Evolutionary conservation across 2,888 invertebrate genomes (phyloP).

Genomic region (Drosophila greeni): DNA sequence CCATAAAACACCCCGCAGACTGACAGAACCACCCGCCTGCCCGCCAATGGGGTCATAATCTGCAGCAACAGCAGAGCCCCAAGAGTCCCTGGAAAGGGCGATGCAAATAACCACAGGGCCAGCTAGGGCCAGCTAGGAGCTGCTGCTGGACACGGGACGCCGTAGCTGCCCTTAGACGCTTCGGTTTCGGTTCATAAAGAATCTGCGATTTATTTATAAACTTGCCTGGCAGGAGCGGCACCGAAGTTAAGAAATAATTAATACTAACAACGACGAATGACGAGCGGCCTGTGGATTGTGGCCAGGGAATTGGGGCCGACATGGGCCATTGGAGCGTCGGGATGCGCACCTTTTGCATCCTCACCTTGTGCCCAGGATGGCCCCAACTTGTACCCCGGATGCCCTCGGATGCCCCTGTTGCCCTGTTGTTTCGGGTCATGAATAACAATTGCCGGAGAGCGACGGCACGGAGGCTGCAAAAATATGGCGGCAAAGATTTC

Average conservation of each 20-base stretch:
- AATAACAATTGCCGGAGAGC: constrained; percentile 64
- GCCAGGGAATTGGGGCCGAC: constrained; percentile 18
- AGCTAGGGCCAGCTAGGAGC: no score
- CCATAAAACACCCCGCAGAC: constrained; percentile 64
- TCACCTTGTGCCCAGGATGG: neutral
- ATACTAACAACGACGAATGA: constrained; percentile 54
- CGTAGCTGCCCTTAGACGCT: neutral
- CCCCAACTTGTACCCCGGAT: no score
- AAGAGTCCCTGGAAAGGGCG: constrained; percentile 15
- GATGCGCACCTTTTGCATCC: constrained; percentile 30
- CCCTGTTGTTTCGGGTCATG: constrained; percentile 49
- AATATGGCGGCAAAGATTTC: constrained; percentile 58
- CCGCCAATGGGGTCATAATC: constrained; percentile 36
- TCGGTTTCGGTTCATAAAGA: constrained; percentile 31
- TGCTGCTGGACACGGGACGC: constrained; percentile 15
- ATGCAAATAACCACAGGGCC: constrained; percentile 32
- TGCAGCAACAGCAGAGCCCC: constrained; percentile 39
- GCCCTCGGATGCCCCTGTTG: neutral
- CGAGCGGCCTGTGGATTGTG: constrained; percentile 38
- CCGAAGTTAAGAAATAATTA: constrained; percentile 65
- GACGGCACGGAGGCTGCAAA: constrained; percentile 19
- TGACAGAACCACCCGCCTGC: constrained; percentile 39
- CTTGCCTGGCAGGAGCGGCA: constrained; percentile 25
- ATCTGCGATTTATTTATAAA: constrained; percentile 56
- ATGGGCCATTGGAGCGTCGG: constrained; percentile 21